Evolutionary conservation across 2,113 vertebrate species (phyloP), one percentile per base, ranked within the genome.

Genomic region (Sapajus apella): DNA sequence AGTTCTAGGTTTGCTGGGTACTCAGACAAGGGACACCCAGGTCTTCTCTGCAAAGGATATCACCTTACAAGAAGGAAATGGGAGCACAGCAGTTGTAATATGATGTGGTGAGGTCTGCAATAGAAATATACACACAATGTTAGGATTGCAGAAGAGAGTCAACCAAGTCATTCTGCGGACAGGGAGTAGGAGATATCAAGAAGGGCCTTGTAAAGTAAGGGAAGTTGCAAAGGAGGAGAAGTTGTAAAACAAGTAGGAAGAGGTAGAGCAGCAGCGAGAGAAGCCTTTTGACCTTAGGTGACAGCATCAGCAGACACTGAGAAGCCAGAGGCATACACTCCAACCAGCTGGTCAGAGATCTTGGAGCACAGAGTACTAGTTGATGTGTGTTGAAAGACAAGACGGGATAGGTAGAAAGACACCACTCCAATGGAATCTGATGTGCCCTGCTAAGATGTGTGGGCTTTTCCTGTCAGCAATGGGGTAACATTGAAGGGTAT

Each of bases 371-470:
- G 70, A 50, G 27, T 1, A 20, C 5, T 4, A 3, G 32, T 4
- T 27, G 32, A 17, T 32, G 12, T 8, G 7, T 3, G 13, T 4
- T 18, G 40, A 47, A 55, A 5, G 18, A 6, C 27, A 58, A 47
- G 35, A 52, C 1, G 18, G 12, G 55, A 25, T 6, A 50, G 58
- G 8, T 27, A n/a, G 35, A 1, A 27, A 61, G 13, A 16, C 7
- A 1, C 21, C 3, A 1, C 12, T 4, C 12, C 13, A 0, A 6
- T 2, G 56, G 4, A 32, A 5, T 66, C 56, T 30, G 12, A 16
- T 1, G 23, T 6, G 2, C 32, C 7, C 0, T 37, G n/a, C 2
- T n/a, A 1, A 81, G 40, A 25, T 9, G 0, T 11, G 40, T 12
- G 11, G 17, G 14, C 35, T 56, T 92, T 40, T 45, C 47, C 20